phyloP scores from a whole-genome alignment of 2,113 vertebrate species.

The Stigmatopora nigra region DNA sequence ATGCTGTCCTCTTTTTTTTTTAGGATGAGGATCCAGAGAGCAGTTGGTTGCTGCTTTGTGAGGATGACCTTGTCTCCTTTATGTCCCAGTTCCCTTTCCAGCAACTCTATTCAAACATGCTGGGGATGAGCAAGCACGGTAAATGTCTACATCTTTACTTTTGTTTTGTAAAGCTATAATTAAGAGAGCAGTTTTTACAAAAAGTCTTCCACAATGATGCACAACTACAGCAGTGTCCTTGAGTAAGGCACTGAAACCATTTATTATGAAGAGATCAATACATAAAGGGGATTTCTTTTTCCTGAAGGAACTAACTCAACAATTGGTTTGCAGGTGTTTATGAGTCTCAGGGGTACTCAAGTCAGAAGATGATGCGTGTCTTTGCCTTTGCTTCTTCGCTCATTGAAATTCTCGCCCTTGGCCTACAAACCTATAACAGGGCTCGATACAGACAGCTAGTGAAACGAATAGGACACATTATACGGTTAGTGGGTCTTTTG shows the following conservation, averaged over 20 bases:
- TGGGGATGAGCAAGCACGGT: conserved; percentile 86
- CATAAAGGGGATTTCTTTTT: background rate
- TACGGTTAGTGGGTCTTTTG: conserved; percentile 70
- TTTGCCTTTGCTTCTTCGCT: conserved; percentile 91
- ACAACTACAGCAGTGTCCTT: background rate
- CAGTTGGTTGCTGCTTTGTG: conserved; percentile 87
- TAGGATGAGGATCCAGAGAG: conserved; percentile 95
- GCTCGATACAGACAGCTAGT: conserved; percentile 91
- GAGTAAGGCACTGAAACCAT: too few species aligned
- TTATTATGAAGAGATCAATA: too few species aligned
- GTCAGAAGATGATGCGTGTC: conserved; percentile 95
- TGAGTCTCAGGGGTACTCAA: conserved; percentile 80
- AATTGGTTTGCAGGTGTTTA: conserved; percentile 72
- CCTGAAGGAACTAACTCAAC: background rate
- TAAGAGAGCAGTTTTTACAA: background rate
- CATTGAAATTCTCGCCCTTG: conserved; percentile 82
- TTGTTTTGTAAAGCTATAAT: background rate
- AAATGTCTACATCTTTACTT: conserved; percentile 27
- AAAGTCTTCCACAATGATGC: background rate
- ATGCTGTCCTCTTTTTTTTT: conserved; percentile 17
- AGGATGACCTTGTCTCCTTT: conserved; percentile 86
- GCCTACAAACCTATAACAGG: conserved; percentile 90
- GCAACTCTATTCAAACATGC: conserved; percentile 88
- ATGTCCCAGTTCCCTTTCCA: conserved; percentile 93
- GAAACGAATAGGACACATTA: conserved; percentile 90